Evolutionary conservation across 2,888 invertebrate species (phyloP).

Genomic region (Eupithecia tripunctaria): DNA sequence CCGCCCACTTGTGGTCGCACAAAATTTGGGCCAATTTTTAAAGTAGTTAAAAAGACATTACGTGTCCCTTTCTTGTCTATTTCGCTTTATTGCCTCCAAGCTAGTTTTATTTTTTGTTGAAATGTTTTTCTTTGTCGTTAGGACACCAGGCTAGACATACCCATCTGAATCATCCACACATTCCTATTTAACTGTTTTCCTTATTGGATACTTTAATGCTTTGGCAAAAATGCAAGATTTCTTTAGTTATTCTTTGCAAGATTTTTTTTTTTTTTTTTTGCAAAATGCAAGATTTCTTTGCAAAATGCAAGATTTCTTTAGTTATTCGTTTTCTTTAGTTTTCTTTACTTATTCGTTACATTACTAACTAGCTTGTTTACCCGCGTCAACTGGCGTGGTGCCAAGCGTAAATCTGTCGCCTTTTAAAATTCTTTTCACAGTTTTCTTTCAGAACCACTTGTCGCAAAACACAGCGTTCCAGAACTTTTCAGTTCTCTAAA

Average conservation of each 20-base stretch:
- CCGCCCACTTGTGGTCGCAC: conserved; percentile 60
- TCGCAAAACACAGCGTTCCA: conserved; percentile 21
- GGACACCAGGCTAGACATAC: no score
- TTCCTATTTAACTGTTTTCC: conserved; percentile 5
- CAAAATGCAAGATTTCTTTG: conserved; percentile 19
- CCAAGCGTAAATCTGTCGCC: conserved; percentile 32
- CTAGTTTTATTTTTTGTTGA: conserved; percentile 12
- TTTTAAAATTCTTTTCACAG: conserved; percentile 28
- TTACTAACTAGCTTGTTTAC: conserved; percentile 35
- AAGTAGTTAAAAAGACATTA: conserved; percentile 41
- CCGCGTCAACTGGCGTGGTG: conserved; percentile 19
- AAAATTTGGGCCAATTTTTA: conserved; percentile 42
- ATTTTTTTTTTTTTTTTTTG: no score
- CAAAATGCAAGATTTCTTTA: conserved; percentile 18
- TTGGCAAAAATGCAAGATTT: conserved; percentile 23
- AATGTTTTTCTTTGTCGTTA: conserved; percentile 5
- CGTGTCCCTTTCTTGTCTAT: conserved; percentile 24
- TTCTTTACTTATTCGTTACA: conserved; percentile 19
- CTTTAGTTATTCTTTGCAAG: no score
- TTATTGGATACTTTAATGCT: not conserved
- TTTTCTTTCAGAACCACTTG: conserved; percentile 19
- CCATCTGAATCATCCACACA: conserved; percentile 1
- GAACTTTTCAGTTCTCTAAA: conserved; percentile 3
- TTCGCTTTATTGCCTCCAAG: conserved; percentile 19
- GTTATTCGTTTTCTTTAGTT: no score